These are phyloP conservation scores for Bambusicola thoracicus DNA, from an alignment of 2,113 vertebrate species.

Conservation along the genomic window DNA sequence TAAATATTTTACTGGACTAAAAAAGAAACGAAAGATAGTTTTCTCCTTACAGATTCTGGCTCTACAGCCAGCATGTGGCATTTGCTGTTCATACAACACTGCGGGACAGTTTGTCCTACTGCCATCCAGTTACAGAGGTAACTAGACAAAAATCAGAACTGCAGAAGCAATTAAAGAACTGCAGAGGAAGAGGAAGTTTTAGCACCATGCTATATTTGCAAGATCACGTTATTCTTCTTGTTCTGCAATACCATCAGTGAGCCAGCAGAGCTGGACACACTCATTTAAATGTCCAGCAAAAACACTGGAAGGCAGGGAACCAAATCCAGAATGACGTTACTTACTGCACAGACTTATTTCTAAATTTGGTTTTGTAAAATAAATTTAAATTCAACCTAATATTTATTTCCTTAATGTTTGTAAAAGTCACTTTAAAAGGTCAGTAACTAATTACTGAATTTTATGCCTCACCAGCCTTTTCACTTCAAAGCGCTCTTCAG, in stretches of 20 bases:
- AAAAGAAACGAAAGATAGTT: not conserved
- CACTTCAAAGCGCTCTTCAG: not conserved
- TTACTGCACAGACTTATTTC: not conserved
- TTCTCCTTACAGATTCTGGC: not conserved
- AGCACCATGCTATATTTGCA: not conserved
- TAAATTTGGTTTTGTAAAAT: not conserved
- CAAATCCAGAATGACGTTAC: not conserved
- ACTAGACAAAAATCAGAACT: not conserved
- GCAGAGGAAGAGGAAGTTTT: not conserved
- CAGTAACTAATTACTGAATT: not conserved
- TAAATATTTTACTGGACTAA: not conserved
- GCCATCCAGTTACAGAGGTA: not conserved
- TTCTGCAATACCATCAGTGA: rapidly evolving
- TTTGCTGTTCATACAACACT: not conserved
- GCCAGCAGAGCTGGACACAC: not conserved
- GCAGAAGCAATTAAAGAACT: not conserved
- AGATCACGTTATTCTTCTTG: not conserved
- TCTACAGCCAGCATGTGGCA: too few relatives aligned
- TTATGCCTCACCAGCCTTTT: not conserved
- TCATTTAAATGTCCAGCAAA: not conserved
- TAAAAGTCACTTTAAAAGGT: constrained; percentile 17
- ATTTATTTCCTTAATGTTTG: not conserved
- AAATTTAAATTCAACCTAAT: not conserved
- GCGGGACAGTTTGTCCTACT: not conserved
- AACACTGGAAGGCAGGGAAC: not conserved